Evolutionary conservation across 2,113 vertebrate species (phyloP).

Genomic region (Leucoraja erinaceus): DNA sequence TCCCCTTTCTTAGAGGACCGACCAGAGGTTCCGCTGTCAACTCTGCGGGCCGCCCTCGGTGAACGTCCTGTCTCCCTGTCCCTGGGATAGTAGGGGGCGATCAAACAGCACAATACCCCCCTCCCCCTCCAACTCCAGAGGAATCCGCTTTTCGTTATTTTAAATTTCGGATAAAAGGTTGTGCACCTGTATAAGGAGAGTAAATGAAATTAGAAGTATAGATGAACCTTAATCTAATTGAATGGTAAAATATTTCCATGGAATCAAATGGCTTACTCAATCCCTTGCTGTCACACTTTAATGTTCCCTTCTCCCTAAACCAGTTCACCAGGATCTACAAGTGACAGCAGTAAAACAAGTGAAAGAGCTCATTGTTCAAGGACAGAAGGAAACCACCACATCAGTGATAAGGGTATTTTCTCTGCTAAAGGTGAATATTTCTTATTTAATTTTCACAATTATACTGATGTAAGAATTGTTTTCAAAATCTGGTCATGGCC

Average conservation of each 20-base stretch:
- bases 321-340: slow-evolving; percentile 7
- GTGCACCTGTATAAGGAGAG: no score
- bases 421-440: slow-evolving; percentile 8
- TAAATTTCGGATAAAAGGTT: no score
- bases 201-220: background rate
- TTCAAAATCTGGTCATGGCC: background rate
- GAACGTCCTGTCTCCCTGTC: no score
- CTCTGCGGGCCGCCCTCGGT: no score
- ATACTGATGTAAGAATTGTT: background rate
- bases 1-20: no score
- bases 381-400: background rate
- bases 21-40: no score
- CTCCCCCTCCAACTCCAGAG: no score
- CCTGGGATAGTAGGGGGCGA: no score
- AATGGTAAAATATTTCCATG: background rate
- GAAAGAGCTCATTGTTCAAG: background rate
- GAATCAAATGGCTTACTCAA: background rate
- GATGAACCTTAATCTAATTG: background rate
- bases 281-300: background rate
- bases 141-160: no score
- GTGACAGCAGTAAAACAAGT: background rate
- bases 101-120: no score
- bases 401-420: background rate
- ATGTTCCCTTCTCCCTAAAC: background rate
- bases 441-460: background rate